Evolutionary conservation across 2,888 invertebrate genomes (phyloP), one percentile per base, ranked within the genome.

Genomic region (Megamerina dolium): DNA sequence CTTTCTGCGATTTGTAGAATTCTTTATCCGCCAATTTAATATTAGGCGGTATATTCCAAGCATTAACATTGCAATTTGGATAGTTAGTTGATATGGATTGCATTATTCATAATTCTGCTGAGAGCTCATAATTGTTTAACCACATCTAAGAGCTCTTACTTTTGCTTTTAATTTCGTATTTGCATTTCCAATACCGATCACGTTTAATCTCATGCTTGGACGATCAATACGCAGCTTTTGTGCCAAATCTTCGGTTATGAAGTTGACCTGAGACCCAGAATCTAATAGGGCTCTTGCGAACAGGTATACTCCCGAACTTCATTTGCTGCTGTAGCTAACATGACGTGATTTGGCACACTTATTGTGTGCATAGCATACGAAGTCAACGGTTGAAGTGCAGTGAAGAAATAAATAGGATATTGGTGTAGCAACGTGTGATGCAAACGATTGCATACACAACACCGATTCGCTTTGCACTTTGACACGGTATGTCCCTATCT

Each of bases 11-110:
- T 9, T 43, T 49, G 3, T 29, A 9, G 27, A 47, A 49, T 4
- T 41, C 34, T n/a, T 45, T 45, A 41, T 49, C 51, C 8, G 41
- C 47, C 16, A 45, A 26, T 9, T 47, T 30, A 12, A 50, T 42
- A 41, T 50, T 45, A 2, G 4, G 2, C 1, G 40, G 48, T 3
- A 47, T 30, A 19, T 43, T 42, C 48, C 46, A 46, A 16, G 20
- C 36, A 14, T 17, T 31, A 10, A 38, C 29, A 20, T 14, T 32
- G 16, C 32, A 32, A 32, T 41, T 27, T 19, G 40, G 42, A 37
- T 46, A 39, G 21, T 39, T 37, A 9, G 30, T 17, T 12, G 46
- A 32, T 26, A 49, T 46, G 2, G 41, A 38, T 14, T 26, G 12
- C 41, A 41, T 33, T 19, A 38, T 21, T 23, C 29, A 43, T 14